Percentiles rank a stretch among this genome's conserved stretches.
Evolutionary conservation across 2,113 vertebrate species (phyloP).

Genomic region (Mesoclemmys tuberculata): DNA sequence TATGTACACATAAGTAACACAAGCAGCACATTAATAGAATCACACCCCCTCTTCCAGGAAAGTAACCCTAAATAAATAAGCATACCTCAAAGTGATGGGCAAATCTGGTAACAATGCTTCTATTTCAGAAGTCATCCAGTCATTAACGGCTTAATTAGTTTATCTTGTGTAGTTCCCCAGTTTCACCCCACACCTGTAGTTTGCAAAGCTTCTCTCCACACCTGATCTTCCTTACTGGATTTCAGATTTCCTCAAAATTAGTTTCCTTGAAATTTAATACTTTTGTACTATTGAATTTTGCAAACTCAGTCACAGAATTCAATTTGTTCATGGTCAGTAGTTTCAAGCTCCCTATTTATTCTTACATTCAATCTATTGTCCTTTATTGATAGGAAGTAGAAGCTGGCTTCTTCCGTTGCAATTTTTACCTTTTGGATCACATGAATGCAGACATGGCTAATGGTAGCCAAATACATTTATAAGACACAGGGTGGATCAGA

Average conservation of each 20-base stretch:
- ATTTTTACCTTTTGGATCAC: not conserved
- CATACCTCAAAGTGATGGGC: too few relatives aligned
- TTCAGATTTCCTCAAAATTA: not conserved
- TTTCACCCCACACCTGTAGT: constrained; percentile 1
- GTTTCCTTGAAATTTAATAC: not conserved
- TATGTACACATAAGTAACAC: too few relatives aligned
- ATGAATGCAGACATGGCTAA: not conserved
- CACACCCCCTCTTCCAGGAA: too few relatives aligned
- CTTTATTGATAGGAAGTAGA: not conserved
- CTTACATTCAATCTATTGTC: not conserved
- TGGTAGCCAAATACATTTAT: not conserved
- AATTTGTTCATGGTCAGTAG: not conserved
- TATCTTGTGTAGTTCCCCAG: not conserved
- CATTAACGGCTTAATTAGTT: constrained; percentile 47
- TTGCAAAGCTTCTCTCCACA: constrained; percentile 1
- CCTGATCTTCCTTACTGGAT: not conserved
- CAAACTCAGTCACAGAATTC: not conserved
- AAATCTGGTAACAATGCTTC: too few relatives aligned
- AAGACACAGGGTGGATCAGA: not conserved
- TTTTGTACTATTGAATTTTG: not conserved
- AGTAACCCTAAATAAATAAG: too few relatives aligned
- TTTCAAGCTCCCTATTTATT: not conserved
- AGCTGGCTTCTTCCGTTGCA: not conserved
- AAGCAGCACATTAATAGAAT: too few relatives aligned
- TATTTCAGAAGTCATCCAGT: constrained; percentile 33